A percentile compares a stretch with the other conserved stretches of the same genome.
Evolutionary conservation across 1,140 invertebrate species (phyloP).

Genomic region (Antheraea pernyi): DNA sequence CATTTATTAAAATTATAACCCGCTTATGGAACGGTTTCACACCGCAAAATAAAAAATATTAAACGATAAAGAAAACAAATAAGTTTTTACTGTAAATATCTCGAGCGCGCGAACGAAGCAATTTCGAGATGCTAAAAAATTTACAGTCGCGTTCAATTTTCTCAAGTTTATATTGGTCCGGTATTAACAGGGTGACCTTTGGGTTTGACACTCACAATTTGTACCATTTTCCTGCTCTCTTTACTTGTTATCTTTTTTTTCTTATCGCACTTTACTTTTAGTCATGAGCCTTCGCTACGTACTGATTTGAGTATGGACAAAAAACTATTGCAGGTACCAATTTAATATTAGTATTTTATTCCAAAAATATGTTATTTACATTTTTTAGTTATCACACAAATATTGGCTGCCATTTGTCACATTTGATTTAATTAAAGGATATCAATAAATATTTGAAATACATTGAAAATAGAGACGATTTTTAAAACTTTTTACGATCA

Average conservation of each 20-base stretch:
- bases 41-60: conserved; percentile 1
- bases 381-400: too few relatives aligned
- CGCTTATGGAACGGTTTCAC: background rate
- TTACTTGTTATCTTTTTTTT: background rate
- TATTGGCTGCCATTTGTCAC: too few relatives aligned
- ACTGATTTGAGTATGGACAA: too few relatives aligned
- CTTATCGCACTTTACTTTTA: background rate
- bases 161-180: background rate
- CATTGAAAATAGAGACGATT: too few relatives aligned
- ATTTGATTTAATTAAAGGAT: too few relatives aligned
- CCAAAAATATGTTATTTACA: too few relatives aligned
- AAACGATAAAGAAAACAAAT: conserved; percentile 2
- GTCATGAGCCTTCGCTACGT: too few relatives aligned
- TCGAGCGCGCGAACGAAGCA: background rate
- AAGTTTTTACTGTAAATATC: conserved; percentile 3
- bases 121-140: conserved; percentile 3
- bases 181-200: background rate
- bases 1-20: conserved; percentile 2
- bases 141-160: background rate
- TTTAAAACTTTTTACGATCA: too few relatives aligned
- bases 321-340: too few relatives aligned
- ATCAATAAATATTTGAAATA: too few relatives aligned
- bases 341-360: too few relatives aligned
- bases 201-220: background rate
- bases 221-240: background rate